Conservation (phyloP, 2,113 vertebrate species). For the Strix aluco region DNA sequence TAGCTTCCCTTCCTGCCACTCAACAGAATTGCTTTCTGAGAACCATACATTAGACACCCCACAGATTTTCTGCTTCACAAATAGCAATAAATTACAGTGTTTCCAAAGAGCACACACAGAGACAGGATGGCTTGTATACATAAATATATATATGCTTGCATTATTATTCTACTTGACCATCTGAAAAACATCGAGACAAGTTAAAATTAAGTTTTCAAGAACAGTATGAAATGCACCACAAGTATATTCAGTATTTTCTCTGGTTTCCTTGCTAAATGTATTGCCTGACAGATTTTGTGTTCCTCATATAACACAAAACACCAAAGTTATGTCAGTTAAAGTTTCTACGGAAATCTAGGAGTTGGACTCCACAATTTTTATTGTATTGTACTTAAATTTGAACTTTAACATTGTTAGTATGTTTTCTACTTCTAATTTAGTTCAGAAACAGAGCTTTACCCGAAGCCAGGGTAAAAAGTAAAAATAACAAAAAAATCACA, state of each 20-base stretch:
- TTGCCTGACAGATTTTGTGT: neutral
- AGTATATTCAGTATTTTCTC: neutral
- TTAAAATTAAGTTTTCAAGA: neutral
- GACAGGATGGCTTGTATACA: neutral
- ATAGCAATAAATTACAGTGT: neutral
- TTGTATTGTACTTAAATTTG: neutral
- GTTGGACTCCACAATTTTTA: neutral
- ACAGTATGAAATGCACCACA: neutral
- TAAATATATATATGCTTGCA: neutral
- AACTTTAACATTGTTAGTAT: neutral
- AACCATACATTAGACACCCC: neutral
- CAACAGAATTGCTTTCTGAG: neutral
- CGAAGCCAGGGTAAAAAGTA: neutral
- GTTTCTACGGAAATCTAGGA: neutral
- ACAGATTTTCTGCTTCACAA: neutral
- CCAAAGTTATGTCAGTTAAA: accelerated
- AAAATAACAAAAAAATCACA: neutral
- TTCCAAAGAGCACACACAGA: neutral
- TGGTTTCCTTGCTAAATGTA: neutral
- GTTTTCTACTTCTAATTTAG: neutral
- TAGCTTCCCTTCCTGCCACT: neutral
- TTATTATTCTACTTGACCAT: neutral
- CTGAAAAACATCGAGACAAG: neutral
- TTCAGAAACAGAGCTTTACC: neutral
- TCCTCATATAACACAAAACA: neutral